These are phyloP conservation scores for Rhyacophila brunnea DNA, from an alignment of 1,140 invertebrate genomes.

Conservation along the genomic window DNA sequence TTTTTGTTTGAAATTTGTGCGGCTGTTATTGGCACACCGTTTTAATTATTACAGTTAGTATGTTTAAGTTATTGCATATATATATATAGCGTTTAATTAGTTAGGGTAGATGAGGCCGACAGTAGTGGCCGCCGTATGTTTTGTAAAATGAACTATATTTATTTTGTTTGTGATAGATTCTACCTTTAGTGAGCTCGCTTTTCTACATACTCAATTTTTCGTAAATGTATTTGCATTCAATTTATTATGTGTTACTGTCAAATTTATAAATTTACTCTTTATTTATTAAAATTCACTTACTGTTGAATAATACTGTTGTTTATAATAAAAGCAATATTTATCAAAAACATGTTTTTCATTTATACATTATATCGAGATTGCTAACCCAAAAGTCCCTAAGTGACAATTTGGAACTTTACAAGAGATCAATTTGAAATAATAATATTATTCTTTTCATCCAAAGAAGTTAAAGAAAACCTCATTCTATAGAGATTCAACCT, in stretches of 20 bases:
- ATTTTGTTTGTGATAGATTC: slow-evolving; percentile 26
- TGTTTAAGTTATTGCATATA: slow-evolving; percentile 1
- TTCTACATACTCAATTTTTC: slow-evolving; percentile 22
- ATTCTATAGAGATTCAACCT: too few species aligned
- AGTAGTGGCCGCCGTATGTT: slow-evolving; percentile 2
- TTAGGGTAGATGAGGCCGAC: slow-evolving; percentile 5
- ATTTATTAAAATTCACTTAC: slow-evolving; percentile 32
- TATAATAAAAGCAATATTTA: slow-evolving; percentile 36
- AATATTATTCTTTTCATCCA: too few species aligned
- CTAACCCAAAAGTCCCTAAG: too few species aligned
- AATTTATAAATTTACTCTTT: slow-evolving; percentile 24
- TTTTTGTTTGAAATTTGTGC: too few species aligned
- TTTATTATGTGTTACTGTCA: slow-evolving; percentile 14
- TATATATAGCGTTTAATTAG: slow-evolving; percentile 2
- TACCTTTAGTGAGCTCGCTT: slow-evolving; percentile 22
- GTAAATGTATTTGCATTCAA: slow-evolving; percentile 18
- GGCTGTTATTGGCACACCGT: too few species aligned
- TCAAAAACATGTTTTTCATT: slow-evolving; percentile 13
- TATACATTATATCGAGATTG: background rate
- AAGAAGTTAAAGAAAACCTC: too few species aligned
- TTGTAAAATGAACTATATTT: slow-evolving; percentile 6
- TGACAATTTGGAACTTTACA: too few species aligned
- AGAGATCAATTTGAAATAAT: too few species aligned
- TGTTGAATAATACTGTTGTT: slow-evolving; percentile 34
- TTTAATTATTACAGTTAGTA: background rate